phyloP scores from a whole-genome alignment of 1,140 invertebrate genomes.

The Bilobella aurantiaca region DNA sequence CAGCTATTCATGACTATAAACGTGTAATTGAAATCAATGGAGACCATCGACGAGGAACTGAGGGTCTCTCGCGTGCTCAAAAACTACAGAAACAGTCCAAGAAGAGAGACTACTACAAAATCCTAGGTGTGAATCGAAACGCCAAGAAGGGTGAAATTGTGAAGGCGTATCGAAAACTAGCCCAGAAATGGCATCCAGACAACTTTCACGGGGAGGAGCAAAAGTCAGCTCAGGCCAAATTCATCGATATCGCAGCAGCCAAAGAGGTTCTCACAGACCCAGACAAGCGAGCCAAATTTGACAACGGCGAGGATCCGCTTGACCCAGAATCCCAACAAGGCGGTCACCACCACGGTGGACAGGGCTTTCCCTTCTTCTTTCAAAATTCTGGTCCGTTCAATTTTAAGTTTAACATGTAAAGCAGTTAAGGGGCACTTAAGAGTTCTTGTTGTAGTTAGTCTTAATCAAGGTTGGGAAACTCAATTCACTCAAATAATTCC shows the following conservation, averaged over 20 bases:
- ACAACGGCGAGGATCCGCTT: constrained; percentile 84
- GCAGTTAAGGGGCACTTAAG: too few relatives aligned
- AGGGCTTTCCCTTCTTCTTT: constrained; percentile 72
- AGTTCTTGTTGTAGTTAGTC: too few relatives aligned
- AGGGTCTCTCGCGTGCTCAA: constrained; percentile 78
- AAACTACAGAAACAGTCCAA: constrained; percentile 88
- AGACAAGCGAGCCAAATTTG: constrained; percentile 84
- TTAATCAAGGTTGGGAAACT: too few relatives aligned
- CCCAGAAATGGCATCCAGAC: constrained; percentile 98
- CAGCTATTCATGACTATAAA: constrained; percentile 77
- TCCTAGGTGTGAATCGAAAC: constrained; percentile 70
- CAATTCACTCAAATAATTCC: too few relatives aligned
- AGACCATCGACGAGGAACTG: constrained; percentile 67
- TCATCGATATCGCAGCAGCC: constrained; percentile 97
- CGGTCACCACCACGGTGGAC: constrained; percentile 41
- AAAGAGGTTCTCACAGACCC: constrained; percentile 84
- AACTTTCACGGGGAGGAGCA: constrained; percentile 78
- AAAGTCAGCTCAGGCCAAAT: constrained; percentile 91
- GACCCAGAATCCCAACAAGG: constrained; percentile 70
- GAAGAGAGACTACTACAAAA: constrained; percentile 96
- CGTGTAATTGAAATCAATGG: constrained; percentile 77
- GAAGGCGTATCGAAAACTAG: constrained; percentile 94
- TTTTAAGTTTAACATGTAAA: constrained; percentile 96
- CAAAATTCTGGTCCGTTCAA: constrained; percentile 70
- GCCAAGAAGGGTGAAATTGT: constrained; percentile 86